Evolutionary conservation across 2,888 invertebrate species (phyloP).

Genomic region (Branchellion lobata): DNA sequence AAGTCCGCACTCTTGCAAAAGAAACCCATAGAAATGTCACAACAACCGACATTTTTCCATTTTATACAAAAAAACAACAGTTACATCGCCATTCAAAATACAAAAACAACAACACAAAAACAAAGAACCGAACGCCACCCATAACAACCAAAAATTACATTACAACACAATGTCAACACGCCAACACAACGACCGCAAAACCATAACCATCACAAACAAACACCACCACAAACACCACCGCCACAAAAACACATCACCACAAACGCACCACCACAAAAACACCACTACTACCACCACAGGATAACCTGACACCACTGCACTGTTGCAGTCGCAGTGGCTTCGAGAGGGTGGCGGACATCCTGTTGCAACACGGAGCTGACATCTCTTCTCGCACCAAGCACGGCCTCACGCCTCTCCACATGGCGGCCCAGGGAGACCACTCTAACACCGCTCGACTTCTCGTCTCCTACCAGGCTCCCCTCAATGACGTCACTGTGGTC

Average conservation of each 20-base stretch:
- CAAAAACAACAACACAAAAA: too few relatives aligned
- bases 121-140: too few relatives aligned
- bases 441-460: conserved; percentile 23
- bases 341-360: conserved; percentile 16
- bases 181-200: too few relatives aligned
- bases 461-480: conserved; percentile 28
- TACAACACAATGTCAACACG: too few relatives aligned
- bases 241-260: not conserved
- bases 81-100: too few relatives aligned
- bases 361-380: conserved; percentile 16
- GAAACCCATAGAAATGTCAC: too few relatives aligned
- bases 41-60: too few relatives aligned
- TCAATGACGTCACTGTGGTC: conserved; percentile 38
- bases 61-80: too few relatives aligned
- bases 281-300: not conserved
- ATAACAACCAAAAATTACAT: too few relatives aligned
- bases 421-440: conserved; percentile 44
- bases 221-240: too few relatives aligned
- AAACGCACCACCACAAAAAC: not conserved
- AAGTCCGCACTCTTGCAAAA: too few relatives aligned
- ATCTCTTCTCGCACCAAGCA: conserved; percentile 40
- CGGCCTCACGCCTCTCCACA: conserved; percentile 39
- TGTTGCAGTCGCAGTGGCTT: conserved; percentile 39
- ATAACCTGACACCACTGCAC: conserved; percentile 42
- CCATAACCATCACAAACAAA: too few relatives aligned